A percentile compares a stretch with the other conserved stretches of the same genome.
Evolutionary conservation across 2,113 vertebrate genomes (phyloP).

Genomic region (Agelaius phoeniceus): DNA sequence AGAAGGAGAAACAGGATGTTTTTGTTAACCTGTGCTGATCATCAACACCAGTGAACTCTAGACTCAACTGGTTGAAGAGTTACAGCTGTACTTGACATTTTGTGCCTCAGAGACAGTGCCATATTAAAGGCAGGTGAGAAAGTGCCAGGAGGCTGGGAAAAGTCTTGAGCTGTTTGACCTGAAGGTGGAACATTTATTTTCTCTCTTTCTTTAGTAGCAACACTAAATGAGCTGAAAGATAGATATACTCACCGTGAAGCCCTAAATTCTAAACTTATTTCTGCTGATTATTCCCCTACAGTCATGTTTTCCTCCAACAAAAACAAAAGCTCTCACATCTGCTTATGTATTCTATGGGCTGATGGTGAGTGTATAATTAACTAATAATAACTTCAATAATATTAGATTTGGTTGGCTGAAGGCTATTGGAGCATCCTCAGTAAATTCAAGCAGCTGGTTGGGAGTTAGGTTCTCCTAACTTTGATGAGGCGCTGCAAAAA

Average conservation of each 20-base stretch:
- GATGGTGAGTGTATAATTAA: neutral
- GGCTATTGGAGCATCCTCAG: neutral
- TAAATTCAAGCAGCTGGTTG: neutral
- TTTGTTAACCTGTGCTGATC: neutral
- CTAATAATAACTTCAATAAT: neutral
- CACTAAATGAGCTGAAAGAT: neutral
- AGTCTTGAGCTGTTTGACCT: neutral
- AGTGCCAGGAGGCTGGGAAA: neutral
- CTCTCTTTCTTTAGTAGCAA: neutral
- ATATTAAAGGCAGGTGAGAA: neutral
- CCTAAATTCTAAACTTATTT: neutral
- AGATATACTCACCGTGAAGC: neutral
- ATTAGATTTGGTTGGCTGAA: neutral
- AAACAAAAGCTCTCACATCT: neutral
- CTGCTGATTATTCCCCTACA: neutral
- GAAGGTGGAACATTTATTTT: neutral
- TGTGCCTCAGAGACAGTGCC: neutral
- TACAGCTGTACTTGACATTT: neutral
- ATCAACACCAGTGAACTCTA: neutral
- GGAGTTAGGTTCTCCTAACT: neutral
- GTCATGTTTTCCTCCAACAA: neutral
- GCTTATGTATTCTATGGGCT: neutral
- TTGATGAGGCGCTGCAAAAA: neutral
- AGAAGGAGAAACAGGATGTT: neutral
- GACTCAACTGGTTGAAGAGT: neutral